phyloP scores from a whole-genome alignment of 1,140 invertebrate genomes.

The Ectropis grisescens region DNA sequence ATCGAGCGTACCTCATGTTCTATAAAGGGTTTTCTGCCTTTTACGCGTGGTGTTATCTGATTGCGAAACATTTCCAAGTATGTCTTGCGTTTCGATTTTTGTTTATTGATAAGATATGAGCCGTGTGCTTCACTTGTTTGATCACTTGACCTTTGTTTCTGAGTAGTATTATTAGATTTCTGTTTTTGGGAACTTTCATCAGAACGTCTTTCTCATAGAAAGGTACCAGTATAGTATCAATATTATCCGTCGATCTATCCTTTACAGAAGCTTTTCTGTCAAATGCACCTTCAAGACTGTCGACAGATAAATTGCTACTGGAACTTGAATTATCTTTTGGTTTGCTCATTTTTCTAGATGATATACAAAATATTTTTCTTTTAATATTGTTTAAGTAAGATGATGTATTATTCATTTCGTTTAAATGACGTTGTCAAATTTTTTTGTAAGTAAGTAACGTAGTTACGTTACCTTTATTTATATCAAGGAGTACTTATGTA shows the following conservation, averaged over 20 bases:
- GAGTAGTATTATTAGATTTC: too few species aligned
- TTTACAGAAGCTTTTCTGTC: constrained; percentile 25
- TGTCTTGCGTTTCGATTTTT: constrained; percentile 22
- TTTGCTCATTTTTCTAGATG: constrained; percentile 28
- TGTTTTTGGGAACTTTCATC: constrained; percentile 40
- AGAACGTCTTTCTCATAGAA: constrained; percentile 61
- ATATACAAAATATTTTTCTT: constrained; percentile 16
- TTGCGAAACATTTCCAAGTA: constrained; percentile 56
- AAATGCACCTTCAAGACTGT: constrained; percentile 41
- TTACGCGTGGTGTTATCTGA: constrained; percentile 21
- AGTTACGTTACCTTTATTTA: too few species aligned
- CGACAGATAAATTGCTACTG: constrained; percentile 37
- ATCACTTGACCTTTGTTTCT: too few species aligned
- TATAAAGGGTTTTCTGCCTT: constrained; percentile 10
- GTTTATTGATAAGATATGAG: constrained; percentile 44
- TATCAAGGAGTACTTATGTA: too few species aligned
- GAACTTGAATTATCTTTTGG: constrained; percentile 20
- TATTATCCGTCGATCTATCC: constrained; percentile 23
- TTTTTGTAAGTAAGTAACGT: too few species aligned
- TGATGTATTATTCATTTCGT: constrained; percentile 21
- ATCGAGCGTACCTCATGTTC: constrained; percentile 43
- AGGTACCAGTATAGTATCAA: constrained; percentile 51
- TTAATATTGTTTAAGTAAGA: constrained; percentile 30
- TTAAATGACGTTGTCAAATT: constrained; percentile 7
- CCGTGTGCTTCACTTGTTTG: constrained; percentile 9